Evolutionary conservation across 2,888 invertebrate species (phyloP), one percentile per base, ranked within the genome.

Genomic region (Epinotia bilunana): DNA sequence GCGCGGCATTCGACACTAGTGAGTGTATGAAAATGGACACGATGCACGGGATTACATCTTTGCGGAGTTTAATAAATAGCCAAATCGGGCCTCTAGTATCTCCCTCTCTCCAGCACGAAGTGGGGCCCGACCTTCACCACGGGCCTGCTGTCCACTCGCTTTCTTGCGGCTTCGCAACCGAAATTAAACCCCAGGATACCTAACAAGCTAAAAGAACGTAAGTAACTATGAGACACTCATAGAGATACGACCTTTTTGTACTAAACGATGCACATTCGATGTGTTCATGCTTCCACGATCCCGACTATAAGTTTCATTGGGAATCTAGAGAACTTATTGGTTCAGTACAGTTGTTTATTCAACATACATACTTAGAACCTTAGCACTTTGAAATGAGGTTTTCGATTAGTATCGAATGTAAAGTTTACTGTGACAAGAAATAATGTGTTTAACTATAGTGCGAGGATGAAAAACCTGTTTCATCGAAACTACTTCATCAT

Each of bases 81-180:
- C 28, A 28, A 28, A 5, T 28, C 28, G 5, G 28, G 28, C 5
- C 5, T 28, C 28, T 28, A 28, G 49, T 16, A 49, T 49, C 9
- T 57, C 18, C 55, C 20, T 9, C 9, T 13, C 12, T 0, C 13
- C 12, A 28, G 18, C 13, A 23, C 16, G 7, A 57, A 81, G 69
- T 82, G 53, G 28, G 43, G n/a, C 81, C 81, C 23, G 69, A 77
- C 79, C 73, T 53, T 28, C 46, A n/a, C 72, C 49, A 5, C 72
- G 65, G 49, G 65, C 46, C 49, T 23, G 46, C 65, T 65, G 73
- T 71, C 75, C 77, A 77, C 57, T 71, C 71, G 80, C 86, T 83
- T 84, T 88, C 81, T 81, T 88, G 86, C 73, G 88, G 88, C 85
- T 87, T 88, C 79, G 80, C 73, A 28, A 58, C 83, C 83, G 84